Evolutionary conservation across 2,113 vertebrate species (phyloP).

Genomic region (Heterocephalus glaber): DNA sequence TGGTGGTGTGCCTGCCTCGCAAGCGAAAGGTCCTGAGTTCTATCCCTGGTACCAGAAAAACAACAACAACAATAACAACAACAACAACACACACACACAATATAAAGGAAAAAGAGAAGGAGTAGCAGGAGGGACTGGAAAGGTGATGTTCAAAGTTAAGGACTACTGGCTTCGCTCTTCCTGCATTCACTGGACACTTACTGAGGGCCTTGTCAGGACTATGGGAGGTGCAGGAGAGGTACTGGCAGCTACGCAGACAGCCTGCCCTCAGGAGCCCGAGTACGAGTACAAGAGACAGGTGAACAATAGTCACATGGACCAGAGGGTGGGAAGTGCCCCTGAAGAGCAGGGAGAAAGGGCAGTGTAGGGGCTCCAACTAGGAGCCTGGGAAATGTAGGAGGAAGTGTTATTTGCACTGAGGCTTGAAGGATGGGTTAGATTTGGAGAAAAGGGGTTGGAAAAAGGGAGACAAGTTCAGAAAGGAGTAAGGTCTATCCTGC

Average conservation of each 20-base stretch:
- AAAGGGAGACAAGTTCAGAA: neutral
- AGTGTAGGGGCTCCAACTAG: neutral
- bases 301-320: neutral
- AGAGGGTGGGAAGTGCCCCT: neutral
- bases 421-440: neutral
- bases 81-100: no score
- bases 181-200: neutral
- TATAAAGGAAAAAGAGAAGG: neutral
- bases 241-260: neutral
- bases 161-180: neutral
- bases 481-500: neutral
- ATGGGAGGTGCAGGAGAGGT: neutral
- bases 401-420: neutral
- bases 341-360: neutral
- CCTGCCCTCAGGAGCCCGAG: no score
- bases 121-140: neutral
- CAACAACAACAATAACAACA: no score
- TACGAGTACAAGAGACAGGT: accelerated
- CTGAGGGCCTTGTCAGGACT: neutral
- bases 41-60: no score
- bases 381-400: neutral
- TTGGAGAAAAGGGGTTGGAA: neutral
- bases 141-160: neutral
- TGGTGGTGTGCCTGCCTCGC: no score
- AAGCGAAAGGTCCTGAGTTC: no score